A percentile compares a stretch with the other conserved stretches of the same genome.
Evolutionary conservation across 2,797 vertebrate species (phyloP).

Genomic region (Sebastolobus alascanus): DNA sequence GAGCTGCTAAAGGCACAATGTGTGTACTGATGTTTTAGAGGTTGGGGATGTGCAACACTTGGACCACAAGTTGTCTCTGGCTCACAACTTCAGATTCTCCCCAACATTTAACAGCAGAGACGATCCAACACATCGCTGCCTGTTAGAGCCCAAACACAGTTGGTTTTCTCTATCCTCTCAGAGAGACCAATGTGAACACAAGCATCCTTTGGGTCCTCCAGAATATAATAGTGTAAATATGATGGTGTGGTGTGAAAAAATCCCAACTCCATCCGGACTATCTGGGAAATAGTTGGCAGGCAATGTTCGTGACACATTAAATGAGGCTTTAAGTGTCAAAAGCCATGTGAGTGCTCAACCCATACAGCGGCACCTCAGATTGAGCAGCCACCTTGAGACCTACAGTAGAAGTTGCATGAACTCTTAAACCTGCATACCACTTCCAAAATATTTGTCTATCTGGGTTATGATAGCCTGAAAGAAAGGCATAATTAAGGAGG

Average conservation of each 20-base stretch:
- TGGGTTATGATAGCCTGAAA: not conserved
- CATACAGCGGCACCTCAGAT: not conserved
- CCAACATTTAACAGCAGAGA: not conserved
- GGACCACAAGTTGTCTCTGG: not conserved
- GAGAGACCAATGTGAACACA: not conserved
- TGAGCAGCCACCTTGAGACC: not conserved
- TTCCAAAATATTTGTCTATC: not conserved
- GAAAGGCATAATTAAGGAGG: not conserved
- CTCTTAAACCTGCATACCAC: not conserved
- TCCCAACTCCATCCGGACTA: not conserved
- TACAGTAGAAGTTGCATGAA: not conserved
- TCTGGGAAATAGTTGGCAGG: not conserved
- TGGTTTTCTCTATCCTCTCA: not conserved
- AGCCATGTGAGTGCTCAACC: not conserved
- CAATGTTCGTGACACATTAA: not conserved
- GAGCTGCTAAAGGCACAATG: not conserved
- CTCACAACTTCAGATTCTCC: not conserved
- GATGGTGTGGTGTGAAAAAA: not conserved
- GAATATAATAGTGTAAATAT: not conserved
- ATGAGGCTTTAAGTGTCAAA: conserved; percentile 1
- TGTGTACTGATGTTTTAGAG: not conserved
- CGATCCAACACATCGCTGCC: not conserved
- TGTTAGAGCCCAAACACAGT: not conserved
- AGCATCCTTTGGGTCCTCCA: not conserved
- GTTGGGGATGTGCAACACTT: not conserved